Evolutionary conservation across 2,888 invertebrate genomes (phyloP).

Genomic region (Anticlea derivata): DNA sequence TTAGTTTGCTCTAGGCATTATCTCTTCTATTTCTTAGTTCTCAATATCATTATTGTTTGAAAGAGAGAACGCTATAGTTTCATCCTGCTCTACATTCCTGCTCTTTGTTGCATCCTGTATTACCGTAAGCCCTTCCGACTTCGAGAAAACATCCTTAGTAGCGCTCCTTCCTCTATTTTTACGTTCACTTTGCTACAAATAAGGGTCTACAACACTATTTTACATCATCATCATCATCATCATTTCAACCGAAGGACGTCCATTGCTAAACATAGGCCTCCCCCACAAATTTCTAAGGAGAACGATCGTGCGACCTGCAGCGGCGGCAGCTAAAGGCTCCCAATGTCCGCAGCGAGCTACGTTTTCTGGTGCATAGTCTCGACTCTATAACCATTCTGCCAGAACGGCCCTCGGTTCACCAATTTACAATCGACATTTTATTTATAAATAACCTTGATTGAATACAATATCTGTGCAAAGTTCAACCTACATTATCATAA

Average conservation of each 20-base stretch:
- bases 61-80: constrained; percentile 9
- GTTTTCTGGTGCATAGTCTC: too few relatives aligned
- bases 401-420: too few relatives aligned
- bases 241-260: too few relatives aligned
- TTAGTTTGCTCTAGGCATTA: too few relatives aligned
- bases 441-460: constrained; percentile 16
- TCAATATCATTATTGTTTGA: neutral
- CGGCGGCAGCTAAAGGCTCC: too few relatives aligned
- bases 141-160: constrained; percentile 49
- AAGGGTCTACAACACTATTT: too few relatives aligned
- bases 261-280: too few relatives aligned
- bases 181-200: constrained; percentile 11
- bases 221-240: too few relatives aligned
- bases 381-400: too few relatives aligned
- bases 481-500: constrained; percentile 19
- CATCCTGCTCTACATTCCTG: constrained; percentile 26
- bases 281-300: too few relatives aligned
- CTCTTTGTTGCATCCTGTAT: constrained; percentile 33
- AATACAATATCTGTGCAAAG: constrained; percentile 28
- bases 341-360: too few relatives aligned
- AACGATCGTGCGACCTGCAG: too few relatives aligned
- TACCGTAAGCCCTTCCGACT: constrained; percentile 42
- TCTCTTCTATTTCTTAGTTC: neutral
- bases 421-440: neutral
- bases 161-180: constrained; percentile 39